Evolutionary conservation across 1,140 invertebrate species (phyloP), one percentile per base, ranked within the genome.

Genomic region (Anthonomus grandis): DNA sequence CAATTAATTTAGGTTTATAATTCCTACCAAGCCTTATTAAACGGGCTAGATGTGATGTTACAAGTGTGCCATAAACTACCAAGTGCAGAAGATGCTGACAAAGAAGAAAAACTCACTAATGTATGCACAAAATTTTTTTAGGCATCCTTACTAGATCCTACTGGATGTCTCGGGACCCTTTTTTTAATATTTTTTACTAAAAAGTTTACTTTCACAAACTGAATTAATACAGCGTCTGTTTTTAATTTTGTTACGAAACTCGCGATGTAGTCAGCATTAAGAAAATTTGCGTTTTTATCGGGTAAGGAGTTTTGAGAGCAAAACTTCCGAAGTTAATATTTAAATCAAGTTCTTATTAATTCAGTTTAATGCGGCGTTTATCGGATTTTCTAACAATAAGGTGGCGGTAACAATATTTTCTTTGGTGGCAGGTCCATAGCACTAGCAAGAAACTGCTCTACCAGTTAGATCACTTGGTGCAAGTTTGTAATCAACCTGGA

Each of bases 391-490:
- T 55, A 57, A 52, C 34, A 50, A 52, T 47, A 56, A 70, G 69
- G 69, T 73, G 67, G 70, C 76, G 67, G 46, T 45, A 66, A 45
- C 15, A 12, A 24, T 24, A 51, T 46, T 53, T 47, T 70, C 60
- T 69, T 73, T 77, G 71, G 77, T 79, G 75, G 62, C 75, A 93
- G 90, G 92, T 95, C 65, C 92, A 95, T 82, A 94, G 90, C 74
- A 95, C 92, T 64, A 95, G 92, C 81, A 95, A 96, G 81, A 95
- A 95, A 78, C 82, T 96, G 70, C 84, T 95, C 66, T 95, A 95
- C 77, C 92, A 95, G 77, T 80, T 96, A 72, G 92, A 96, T 79
- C 92, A 95, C 75, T 82, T 95, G 75, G 92, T 95, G 68, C 92
- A 95, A 84, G 89, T 95, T 66, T 95, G 91, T 80, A 92, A 94